These are phyloP conservation scores for Sesamia inferens DNA, from an alignment of 2,888 invertebrate species.

Conservation along the genomic window DNA sequence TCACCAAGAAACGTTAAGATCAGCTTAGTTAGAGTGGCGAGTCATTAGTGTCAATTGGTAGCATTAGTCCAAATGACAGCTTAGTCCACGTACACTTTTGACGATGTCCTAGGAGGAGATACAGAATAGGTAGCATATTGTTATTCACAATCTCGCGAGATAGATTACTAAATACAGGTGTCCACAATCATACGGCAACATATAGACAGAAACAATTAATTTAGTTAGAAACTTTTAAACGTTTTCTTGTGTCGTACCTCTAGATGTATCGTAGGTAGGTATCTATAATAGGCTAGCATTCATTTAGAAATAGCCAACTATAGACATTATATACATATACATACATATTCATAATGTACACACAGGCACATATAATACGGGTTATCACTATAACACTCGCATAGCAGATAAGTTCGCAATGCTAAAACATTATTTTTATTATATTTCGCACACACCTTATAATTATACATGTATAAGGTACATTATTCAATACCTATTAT, in stretches of 20 bases:
- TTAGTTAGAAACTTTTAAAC: constrained; percentile 17
- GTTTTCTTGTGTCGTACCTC: constrained; percentile 57
- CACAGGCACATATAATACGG: constrained; percentile 46
- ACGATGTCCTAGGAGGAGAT: too few relatives aligned
- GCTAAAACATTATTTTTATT: constrained; percentile 53
- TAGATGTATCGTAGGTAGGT: constrained; percentile 28
- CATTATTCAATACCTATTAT: constrained; percentile 46
- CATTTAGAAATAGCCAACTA: constrained; percentile 31
- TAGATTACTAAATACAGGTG: background rate
- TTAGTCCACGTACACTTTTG: too few relatives aligned
- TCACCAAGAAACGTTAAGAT: too few relatives aligned
- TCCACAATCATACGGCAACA: background rate
- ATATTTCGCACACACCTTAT: constrained; percentile 60
- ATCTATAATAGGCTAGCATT: constrained; percentile 32
- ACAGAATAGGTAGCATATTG: too few relatives aligned
- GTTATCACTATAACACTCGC: constrained; percentile 58
- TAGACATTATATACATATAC: constrained; percentile 42
- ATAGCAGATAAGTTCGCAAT: constrained; percentile 64
- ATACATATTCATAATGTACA: constrained; percentile 55
- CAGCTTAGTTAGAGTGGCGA: too few relatives aligned
- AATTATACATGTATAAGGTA: constrained; percentile 46
- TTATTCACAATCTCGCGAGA: background rate
- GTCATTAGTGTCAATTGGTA: too few relatives aligned
- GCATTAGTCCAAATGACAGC: too few relatives aligned
- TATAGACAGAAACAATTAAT: background rate